phyloP scores from a whole-genome alignment of 2,797 vertebrate genomes.

The Hydrophis major region DNA sequence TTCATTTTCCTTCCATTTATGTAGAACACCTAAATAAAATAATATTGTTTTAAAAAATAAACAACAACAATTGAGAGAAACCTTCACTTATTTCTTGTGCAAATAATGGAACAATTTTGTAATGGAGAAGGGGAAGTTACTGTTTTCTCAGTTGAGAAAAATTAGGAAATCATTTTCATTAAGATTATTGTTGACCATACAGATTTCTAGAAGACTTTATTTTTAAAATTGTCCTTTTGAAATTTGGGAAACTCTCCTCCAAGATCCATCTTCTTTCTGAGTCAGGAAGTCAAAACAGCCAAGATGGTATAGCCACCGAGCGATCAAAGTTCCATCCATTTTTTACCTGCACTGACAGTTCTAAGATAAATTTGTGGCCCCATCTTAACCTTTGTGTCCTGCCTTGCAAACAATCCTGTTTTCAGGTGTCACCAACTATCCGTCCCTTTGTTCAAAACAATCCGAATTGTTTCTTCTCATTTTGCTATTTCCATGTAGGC shows the following conservation, averaged over 20 bases:
- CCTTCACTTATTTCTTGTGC: not conserved
- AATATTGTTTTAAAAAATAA: not conserved
- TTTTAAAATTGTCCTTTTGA: not conserved
- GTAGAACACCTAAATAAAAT: not conserved
- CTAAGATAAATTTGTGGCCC: not conserved
- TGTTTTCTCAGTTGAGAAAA: not conserved
- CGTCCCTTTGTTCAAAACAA: slow-evolving; percentile 77
- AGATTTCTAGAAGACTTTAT: not conserved
- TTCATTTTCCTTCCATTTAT: not conserved
- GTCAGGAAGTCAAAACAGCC: not conserved
- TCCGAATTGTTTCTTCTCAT: slow-evolving; percentile 85
- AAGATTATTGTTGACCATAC: not conserved
- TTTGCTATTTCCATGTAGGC: slow-evolving; percentile 88
- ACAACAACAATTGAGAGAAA: not conserved
- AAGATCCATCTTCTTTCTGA: not conserved
- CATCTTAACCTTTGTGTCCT: not conserved
- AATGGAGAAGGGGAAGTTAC: not conserved
- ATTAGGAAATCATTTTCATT: not conserved
- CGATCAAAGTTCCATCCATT: not conserved
- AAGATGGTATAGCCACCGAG: not conserved
- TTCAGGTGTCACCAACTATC: not conserved
- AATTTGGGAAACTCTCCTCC: not conserved
- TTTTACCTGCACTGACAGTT: not conserved
- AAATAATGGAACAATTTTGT: not conserved
- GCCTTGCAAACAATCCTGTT: not conserved